Evolutionary conservation across 2,888 invertebrate genomes (phyloP).

Genomic region (Heliconius sara): DNA sequence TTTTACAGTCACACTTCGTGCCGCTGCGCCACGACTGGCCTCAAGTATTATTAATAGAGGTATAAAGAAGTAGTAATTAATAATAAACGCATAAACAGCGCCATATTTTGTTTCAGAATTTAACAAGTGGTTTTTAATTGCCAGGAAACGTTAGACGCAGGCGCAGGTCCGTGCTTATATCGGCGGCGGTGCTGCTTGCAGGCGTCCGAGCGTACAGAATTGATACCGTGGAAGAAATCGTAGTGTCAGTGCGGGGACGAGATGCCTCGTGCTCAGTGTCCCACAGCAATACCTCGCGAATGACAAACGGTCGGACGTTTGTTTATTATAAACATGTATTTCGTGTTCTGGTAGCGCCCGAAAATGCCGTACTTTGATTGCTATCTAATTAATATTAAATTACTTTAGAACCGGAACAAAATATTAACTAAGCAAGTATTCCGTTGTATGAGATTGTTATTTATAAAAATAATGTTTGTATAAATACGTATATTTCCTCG

Average conservation of each 20-base stretch:
- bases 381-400: background rate
- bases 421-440: background rate
- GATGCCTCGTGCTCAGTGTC: slow-evolving; percentile 25
- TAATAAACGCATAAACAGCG: background rate
- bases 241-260: slow-evolving; percentile 21
- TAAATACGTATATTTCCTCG: no score
- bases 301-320: slow-evolving; percentile 10
- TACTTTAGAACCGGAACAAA: background rate
- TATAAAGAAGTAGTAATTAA: background rate
- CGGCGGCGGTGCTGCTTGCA: slow-evolving; percentile 22
- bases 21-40: no score
- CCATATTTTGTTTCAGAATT: background rate
- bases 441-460: background rate
- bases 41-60: background rate
- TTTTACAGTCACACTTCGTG: no score
- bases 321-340: background rate
- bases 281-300: slow-evolving; percentile 11
- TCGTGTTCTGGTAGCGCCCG: background rate
- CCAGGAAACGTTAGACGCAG: slow-evolving; percentile 23
- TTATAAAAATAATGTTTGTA: background rate
- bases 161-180: slow-evolving; percentile 25
- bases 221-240: slow-evolving; percentile 32
- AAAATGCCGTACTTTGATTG: slow-evolving; percentile 1
- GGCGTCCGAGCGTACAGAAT: slow-evolving; percentile 32
- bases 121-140: slow-evolving; percentile 18